Conservation (phyloP, 2,888 invertebrate genomes). For the Napeogenes inachia region DNA sequence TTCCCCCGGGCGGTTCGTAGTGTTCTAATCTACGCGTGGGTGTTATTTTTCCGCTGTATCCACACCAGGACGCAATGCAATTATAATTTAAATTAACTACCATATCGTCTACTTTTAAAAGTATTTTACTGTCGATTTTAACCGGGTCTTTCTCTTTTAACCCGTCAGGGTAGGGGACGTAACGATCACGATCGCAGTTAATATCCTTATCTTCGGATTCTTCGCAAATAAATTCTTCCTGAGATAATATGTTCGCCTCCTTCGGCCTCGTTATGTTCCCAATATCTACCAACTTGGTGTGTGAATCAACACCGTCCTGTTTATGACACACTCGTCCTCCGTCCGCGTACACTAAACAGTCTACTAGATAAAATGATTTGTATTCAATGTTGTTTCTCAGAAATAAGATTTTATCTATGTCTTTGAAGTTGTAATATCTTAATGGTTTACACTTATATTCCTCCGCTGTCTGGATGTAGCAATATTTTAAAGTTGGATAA, state of each 20-base stretch:
- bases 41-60: slow-evolving; percentile 46
- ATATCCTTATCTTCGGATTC: slow-evolving; percentile 43
- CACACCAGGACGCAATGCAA: slow-evolving; percentile 57
- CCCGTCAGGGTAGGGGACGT: slow-evolving; percentile 47
- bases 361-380: slow-evolving; percentile 57
- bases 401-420: slow-evolving; percentile 59
- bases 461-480: slow-evolving; percentile 39
- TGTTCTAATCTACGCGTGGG: slow-evolving; percentile 37
- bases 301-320: slow-evolving; percentile 45
- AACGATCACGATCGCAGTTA: slow-evolving; percentile 56
- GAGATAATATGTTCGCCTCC: slow-evolving; percentile 52
- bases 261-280: slow-evolving; percentile 55
- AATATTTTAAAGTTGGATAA: slow-evolving; percentile 43
- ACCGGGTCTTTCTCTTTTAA: slow-evolving; percentile 45
- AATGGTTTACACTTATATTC: slow-evolving; percentile 50
- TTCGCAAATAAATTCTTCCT: slow-evolving; percentile 66
- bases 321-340: slow-evolving; percentile 59
- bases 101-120: slow-evolving; percentile 50
- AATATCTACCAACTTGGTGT: slow-evolving; percentile 52
- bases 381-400: slow-evolving; percentile 47
- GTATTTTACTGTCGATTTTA: slow-evolving; percentile 42
- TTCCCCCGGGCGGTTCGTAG: slow-evolving; percentile 55
- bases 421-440: slow-evolving; percentile 56
- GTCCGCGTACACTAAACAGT: slow-evolving; percentile 61
- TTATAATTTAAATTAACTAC: slow-evolving; percentile 44